Conservation (phyloP, 2,888 invertebrate species). For the Cataglyphis cursor region DNA sequence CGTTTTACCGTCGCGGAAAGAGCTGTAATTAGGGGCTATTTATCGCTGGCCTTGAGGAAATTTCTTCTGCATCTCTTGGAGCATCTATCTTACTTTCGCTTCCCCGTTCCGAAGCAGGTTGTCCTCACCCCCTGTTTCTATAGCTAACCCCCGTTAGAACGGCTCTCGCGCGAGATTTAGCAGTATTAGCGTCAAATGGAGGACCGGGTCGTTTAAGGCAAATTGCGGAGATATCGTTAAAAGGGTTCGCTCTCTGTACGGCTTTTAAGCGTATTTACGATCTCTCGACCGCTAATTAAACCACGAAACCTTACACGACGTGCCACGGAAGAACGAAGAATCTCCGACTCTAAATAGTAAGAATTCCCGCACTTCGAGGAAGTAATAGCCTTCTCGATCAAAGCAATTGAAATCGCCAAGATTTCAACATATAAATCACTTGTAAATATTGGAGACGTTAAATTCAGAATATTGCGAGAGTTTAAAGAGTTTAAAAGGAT, state of each 20-base stretch:
- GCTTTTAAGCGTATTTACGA: conserved; percentile 73
- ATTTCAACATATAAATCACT: conserved; percentile 27
- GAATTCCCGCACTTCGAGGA: conserved; percentile 23
- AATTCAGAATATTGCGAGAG: background rate
- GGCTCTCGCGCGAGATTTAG: conserved; percentile 71
- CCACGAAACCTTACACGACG: conserved; percentile 45
- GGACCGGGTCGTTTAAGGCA: conserved; percentile 71
- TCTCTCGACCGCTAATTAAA: conserved; percentile 70
- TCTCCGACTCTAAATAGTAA: conserved; percentile 27
- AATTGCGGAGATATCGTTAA: conserved; percentile 75
- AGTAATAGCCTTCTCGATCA: conserved; percentile 38
- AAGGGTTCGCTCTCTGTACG: conserved; percentile 58
- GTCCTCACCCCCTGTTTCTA: conserved; percentile 13
- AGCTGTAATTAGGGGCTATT: conserved; percentile 75
- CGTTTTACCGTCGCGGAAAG: conserved; percentile 64
- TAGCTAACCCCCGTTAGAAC: conserved; percentile 35
- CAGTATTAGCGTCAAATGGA: conserved; percentile 74
- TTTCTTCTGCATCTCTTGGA: conserved; percentile 72
- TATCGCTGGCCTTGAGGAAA: conserved; percentile 76
- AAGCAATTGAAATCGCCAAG: conserved; percentile 32
- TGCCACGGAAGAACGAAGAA: conserved; percentile 45
- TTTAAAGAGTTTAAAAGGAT: background rate
- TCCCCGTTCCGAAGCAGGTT: conserved; percentile 23
- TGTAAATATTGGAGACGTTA: conserved; percentile 16
- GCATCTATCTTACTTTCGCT: conserved; percentile 76